Evolutionary conservation across 2,797 vertebrate genomes (phyloP).

Genomic region (Lithobates sylvaticus): DNA sequence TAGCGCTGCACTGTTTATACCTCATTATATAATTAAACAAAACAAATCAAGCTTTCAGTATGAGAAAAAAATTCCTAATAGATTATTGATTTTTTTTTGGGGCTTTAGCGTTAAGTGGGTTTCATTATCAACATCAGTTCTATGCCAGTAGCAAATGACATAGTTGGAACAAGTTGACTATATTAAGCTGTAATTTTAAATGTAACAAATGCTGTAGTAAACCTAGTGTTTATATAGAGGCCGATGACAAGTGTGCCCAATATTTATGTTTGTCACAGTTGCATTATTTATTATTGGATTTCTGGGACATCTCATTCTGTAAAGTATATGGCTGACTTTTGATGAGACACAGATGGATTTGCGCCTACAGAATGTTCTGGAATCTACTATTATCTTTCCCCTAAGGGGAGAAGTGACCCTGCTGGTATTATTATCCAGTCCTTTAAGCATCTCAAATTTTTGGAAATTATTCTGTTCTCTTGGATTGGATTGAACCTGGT

Average conservation of each 20-base stretch:
- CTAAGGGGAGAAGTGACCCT: too few relatives aligned
- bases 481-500: too few relatives aligned
- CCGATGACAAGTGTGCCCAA: background rate
- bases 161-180: constrained; percentile 18
- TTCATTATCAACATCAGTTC: constrained; percentile 21
- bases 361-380: too few relatives aligned
- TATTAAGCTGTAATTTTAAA: constrained; percentile 1
- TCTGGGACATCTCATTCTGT: too few relatives aligned
- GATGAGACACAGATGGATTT: too few relatives aligned
- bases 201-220: background rate
- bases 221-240: background rate
- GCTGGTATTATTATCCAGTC: too few relatives aligned
- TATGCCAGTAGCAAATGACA: background rate
- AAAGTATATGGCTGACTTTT: too few relatives aligned
- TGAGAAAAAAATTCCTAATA: constrained; percentile 45
- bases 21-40: constrained; percentile 43
- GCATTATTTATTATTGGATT: too few relatives aligned
- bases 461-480: too few relatives aligned
- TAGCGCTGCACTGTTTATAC: too few relatives aligned
- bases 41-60: constrained; percentile 19
- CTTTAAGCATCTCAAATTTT: too few relatives aligned
- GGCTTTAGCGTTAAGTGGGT: constrained; percentile 22
- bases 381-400: too few relatives aligned
- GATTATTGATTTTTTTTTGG: constrained; percentile 56
- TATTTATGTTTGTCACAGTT: background rate